Evolutionary conservation across 1,140 invertebrate species (phyloP).

Genomic region (silkworm (Bombyx mori)): ASM3026992v2 NC_085111.1:1227001-1227500

Average conservation of each 20-base stretch:
- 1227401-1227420: conserved; percentile 85
- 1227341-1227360: conserved; percentile 89
- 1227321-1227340: conserved; percentile 90
- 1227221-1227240: conserved; percentile 90
- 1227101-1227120: no score
- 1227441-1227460: conserved; percentile 91
- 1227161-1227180: no score
- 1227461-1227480: conserved; percentile 87
- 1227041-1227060: no score
- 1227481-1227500: conserved; percentile 83
- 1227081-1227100: no score
- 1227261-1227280: conserved; percentile 89
- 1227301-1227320: conserved; percentile 95
- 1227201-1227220: conserved; percentile 90
- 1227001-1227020: no score
- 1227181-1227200: conserved; percentile 70
- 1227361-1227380: conserved; percentile 86
- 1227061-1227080: no score
- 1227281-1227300: conserved; percentile 90
- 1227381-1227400: conserved; percentile 88
- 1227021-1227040: no score
- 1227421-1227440: conserved; percentile 91
- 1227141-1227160: no score
- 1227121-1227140: no score
- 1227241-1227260: conserved; percentile 84